Percentiles rank a stretch among this genome's conserved stretches.
phyloP scores from a whole-genome alignment of 2,113 vertebrate species.

The Progne subis region DNA sequence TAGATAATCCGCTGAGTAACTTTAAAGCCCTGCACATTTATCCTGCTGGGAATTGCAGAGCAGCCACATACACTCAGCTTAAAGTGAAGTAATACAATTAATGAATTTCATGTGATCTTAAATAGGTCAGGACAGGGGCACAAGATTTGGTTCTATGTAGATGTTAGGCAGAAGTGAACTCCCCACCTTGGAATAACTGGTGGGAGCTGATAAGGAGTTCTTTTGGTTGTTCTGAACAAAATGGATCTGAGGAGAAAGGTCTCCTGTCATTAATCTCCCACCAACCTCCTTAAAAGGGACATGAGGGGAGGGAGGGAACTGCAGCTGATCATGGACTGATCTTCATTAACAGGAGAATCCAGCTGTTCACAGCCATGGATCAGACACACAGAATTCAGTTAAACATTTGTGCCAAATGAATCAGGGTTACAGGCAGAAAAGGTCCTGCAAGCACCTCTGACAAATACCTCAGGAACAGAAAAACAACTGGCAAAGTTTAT shows the following conservation, averaged over 20 bases:
- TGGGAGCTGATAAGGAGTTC: neutral
- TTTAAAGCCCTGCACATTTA: neutral
- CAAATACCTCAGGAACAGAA: neutral
- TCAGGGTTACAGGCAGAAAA: neutral
- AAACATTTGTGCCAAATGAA: neutral
- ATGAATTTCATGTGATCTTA: neutral
- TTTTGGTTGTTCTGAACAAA: neutral
- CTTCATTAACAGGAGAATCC: neutral
- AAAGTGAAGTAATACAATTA: neutral
- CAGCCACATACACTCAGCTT: neutral
- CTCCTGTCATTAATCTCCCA: neutral
- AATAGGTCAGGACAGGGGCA: neutral
- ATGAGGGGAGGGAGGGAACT: neutral
- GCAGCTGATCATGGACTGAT: neutral
- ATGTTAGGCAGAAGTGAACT: neutral
- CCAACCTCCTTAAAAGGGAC: neutral
- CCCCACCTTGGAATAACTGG: neutral
- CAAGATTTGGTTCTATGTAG: neutral
- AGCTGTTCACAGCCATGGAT: neutral
- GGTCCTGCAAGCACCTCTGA: neutral
- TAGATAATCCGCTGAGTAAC: neutral
- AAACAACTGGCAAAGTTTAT: neutral
- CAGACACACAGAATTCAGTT: neutral
- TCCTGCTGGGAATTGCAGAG: neutral
- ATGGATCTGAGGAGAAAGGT: neutral